A percentile compares a stretch with the other conserved stretches of the same genome.
These are phyloP conservation scores for Portevinia maculata DNA, from an alignment of 2,888 invertebrate species.

Conservation along the genomic window DNA sequence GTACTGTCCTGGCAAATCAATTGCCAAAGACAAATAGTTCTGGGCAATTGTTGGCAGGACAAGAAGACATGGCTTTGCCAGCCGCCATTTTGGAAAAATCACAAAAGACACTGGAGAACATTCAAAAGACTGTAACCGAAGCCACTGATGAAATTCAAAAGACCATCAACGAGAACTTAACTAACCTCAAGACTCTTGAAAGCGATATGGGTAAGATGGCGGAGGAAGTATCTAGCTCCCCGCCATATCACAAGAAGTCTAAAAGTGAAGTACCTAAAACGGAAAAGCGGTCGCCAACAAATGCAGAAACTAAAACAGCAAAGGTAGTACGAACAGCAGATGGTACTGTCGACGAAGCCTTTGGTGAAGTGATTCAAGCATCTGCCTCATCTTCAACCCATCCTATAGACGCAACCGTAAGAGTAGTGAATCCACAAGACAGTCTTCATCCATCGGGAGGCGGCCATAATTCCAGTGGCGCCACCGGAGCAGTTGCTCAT, in stretches of 20 bases:
- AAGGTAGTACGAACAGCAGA: constrained; percentile 64
- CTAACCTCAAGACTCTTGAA: constrained; percentile 80
- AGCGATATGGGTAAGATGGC: constrained; percentile 78
- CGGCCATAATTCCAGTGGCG: constrained; percentile 52
- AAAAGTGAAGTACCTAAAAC: constrained; percentile 78
- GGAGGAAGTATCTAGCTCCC: constrained; percentile 75
- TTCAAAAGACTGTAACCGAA: constrained; percentile 80
- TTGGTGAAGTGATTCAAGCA: constrained; percentile 75
- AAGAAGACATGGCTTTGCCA: constrained; percentile 74
- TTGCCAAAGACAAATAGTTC: constrained; percentile 76
- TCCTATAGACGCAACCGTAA: constrained; percentile 82
- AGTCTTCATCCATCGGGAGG: constrained; percentile 31
- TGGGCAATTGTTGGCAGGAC: constrained; percentile 68
- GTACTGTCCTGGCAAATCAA: constrained; percentile 85
- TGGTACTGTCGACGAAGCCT: constrained; percentile 77
- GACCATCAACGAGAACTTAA: constrained; percentile 81
- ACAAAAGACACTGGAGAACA: constrained; percentile 79
- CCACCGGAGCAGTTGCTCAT: constrained; percentile 26
- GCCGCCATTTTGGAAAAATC: constrained; percentile 80
- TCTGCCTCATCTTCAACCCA: constrained; percentile 81
- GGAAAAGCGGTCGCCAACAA: constrained; percentile 74
- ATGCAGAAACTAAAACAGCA: constrained; percentile 65
- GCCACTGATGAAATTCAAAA: constrained; percentile 81
- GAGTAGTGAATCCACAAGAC: constrained; percentile 77
- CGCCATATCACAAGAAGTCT: constrained; percentile 76